Evolutionary conservation across 2,797 vertebrate species (phyloP).

Genomic region (Falco rusticolus): DNA sequence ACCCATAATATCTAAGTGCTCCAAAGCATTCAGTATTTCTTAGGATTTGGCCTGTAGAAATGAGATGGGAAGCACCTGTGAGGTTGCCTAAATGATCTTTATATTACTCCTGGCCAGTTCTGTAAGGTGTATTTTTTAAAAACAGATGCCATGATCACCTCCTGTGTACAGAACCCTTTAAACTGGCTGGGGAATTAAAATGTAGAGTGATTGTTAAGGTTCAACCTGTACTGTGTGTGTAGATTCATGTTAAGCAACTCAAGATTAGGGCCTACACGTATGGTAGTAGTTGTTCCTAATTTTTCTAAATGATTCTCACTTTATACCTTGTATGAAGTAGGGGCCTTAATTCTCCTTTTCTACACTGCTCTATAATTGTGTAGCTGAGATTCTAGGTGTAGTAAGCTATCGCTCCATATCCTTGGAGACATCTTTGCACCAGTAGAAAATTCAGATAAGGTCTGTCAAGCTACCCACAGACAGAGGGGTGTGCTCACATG

Average conservation of each 20-base stretch:
- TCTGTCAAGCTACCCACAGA: not conserved
- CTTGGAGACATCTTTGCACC: not conserved
- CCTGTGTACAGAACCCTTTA: not conserved
- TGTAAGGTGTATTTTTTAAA: not conserved
- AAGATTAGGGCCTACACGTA: not conserved
- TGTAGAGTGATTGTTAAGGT: not conserved
- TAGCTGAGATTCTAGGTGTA: not conserved
- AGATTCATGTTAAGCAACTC: not conserved
- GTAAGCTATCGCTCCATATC: not conserved
- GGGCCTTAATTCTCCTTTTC: not conserved
- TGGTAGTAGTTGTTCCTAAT: rapidly evolving
- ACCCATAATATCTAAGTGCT: not conserved
- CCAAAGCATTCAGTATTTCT: not conserved
- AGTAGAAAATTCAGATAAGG: not conserved
- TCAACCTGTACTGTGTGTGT: not conserved
- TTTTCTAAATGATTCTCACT: not conserved
- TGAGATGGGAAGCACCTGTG: not conserved
- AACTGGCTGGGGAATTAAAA: not conserved
- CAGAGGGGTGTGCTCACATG: not conserved
- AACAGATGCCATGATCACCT: not conserved
- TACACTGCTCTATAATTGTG: not conserved
- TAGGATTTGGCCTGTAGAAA: not conserved
- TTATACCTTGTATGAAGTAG: not conserved
- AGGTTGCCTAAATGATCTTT: not conserved
- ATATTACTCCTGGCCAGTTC: not conserved